A percentile compares a stretch with the other conserved stretches of the same genome.
These are phyloP conservation scores for Nemotelus nigrinus DNA, from an alignment of 2,888 invertebrate genomes.

Conservation along the genomic window DNA sequence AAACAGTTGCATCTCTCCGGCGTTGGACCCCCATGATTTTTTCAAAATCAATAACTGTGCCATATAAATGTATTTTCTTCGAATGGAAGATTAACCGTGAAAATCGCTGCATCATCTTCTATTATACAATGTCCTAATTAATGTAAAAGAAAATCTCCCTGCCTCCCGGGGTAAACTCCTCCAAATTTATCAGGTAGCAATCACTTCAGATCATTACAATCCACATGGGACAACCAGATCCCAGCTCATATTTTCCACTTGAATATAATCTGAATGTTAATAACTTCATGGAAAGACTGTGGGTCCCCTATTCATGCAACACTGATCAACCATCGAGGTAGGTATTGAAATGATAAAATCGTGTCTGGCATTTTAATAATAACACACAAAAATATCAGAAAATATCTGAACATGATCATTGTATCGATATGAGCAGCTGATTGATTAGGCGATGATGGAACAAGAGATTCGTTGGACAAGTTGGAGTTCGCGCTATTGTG, in stretches of 20 bases:
- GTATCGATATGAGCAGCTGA: not conserved
- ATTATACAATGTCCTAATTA: no score
- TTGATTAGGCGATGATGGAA: conserved; percentile 18
- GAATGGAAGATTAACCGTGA: no score
- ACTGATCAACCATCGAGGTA: not conserved
- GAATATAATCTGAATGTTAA: not conserved
- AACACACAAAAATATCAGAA: not conserved
- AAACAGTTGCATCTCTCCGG: no score
- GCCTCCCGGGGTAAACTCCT: no score
- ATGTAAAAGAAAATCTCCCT: no score
- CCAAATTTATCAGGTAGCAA: not conserved
- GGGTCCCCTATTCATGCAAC: not conserved
- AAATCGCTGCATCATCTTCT: no score
- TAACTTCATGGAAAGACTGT: not conserved
- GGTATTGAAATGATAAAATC: conserved; percentile 12
- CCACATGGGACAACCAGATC: not conserved
- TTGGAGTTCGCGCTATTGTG: conserved; percentile 3
- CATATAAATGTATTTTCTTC: no score
- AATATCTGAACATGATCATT: not conserved
- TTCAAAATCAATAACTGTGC: no score
- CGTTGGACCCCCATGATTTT: no score
- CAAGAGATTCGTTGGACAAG: not conserved
- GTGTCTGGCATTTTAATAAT: conserved; percentile 7
- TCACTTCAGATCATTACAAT: not conserved
- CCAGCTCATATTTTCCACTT: not conserved